These are phyloP conservation scores for Lates calcarifer DNA, from an alignment of 2,113 vertebrate genomes.

Conservation along the genomic window DNA sequence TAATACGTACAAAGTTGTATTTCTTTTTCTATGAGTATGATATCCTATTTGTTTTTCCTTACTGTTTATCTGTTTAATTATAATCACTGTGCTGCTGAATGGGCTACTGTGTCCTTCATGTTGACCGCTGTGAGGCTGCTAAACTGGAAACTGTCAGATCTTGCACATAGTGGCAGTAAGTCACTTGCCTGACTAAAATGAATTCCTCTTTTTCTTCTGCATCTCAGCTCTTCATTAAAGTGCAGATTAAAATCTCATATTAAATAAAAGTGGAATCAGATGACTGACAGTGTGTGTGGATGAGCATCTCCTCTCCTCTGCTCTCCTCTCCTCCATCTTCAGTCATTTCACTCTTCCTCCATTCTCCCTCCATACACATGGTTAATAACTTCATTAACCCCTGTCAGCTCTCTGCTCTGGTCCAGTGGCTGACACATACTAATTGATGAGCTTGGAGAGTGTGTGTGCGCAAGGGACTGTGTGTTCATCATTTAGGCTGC, in stretches of 20 bases:
- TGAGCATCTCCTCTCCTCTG: slow-evolving; percentile 17
- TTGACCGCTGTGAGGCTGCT: too few relatives aligned
- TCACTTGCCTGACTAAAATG: neutral
- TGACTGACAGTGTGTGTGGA: slow-evolving; percentile 10
- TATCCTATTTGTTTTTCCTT: neutral
- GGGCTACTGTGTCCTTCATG: neutral
- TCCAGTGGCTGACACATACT: slow-evolving; percentile 16
- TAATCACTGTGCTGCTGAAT: neutral
- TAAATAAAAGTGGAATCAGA: neutral
- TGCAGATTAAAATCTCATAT: neutral
- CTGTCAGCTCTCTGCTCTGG: slow-evolving; percentile 38
- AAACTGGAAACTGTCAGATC: neutral
- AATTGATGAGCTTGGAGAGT: slow-evolving; percentile 28
- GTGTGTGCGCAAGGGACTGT: neutral
- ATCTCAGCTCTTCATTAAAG: neutral
- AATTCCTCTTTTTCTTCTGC: neutral
- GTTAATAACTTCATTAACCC: slow-evolving; percentile 56
- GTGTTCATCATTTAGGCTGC: slow-evolving; percentile 14
- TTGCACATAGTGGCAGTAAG: neutral
- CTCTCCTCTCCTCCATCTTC: neutral
- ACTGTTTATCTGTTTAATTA: too few relatives aligned
- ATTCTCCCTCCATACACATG: slow-evolving; percentile 8
- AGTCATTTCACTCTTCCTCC: slow-evolving; percentile 7
- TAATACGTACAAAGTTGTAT: neutral
- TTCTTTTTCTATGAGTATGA: neutral